Base-by-base conservation (phyloP, 53 echinoderm and acorn worm genomes). In the Astropecten irregularis region DNA sequence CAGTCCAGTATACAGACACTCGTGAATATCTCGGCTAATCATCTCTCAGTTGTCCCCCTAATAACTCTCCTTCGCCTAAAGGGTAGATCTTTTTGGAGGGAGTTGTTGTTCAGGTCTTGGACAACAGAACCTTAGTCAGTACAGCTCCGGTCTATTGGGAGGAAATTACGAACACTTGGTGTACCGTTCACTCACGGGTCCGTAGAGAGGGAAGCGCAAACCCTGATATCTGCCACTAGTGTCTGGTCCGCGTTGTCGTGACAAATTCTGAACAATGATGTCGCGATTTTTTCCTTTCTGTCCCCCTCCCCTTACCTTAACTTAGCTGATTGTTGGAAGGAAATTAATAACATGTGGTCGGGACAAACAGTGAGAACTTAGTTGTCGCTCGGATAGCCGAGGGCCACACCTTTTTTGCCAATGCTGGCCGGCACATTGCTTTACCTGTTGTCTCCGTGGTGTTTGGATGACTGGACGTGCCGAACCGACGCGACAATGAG, bases 271-370 rank as follows among this genome's bases (percentile, higher is more conserved):
- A 74, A 32, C 57, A 9, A 46, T 68, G 25, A 19, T 20, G 37
- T 35, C 55, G 74, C 38, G 40, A 20, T 26, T 39, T 23, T 23
- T 66, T 36, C 20, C 40, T 20, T 7, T 44, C 42, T 11, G 11
- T 8, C 42, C 42, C 42, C 42, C 42, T 42, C 11, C 42, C 42
- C 42, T 42, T 11, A 6, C 42, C 11, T 6, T 42, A 6, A 8
- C 42, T 9, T 44, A 32, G 28, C 32, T 15, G 15, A 14, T 30
- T 74, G 74, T 73, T 55, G 11, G 5, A 39, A 9, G 74, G 74
- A 74, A 74, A 74, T 74, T 56, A 34, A 55, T 55, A 55, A 74
- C 74, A 74, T 74, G 74, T 74, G 74, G 39, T 74, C 50, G 74
- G 74, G 54, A 74, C 39, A 19, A 55, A 53, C 20, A 20, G 74